phyloP scores from a whole-genome alignment of 2,797 vertebrate species.

The Acipenser oxyrinchus region DNA sequence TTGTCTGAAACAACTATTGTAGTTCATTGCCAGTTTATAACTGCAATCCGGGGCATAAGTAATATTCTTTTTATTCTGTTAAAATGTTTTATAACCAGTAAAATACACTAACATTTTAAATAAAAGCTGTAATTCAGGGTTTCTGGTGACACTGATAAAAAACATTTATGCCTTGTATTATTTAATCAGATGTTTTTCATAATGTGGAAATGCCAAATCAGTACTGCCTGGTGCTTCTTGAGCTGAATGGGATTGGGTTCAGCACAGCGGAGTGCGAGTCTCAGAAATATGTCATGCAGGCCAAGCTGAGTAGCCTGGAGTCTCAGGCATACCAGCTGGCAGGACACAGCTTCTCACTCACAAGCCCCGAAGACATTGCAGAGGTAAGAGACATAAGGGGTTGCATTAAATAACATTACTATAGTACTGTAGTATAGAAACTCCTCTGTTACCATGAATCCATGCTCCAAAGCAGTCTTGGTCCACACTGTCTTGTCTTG shows the following conservation, averaged over 20 bases:
- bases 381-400: slow-evolving; percentile 55
- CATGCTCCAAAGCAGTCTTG: neutral
- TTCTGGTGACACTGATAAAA: too few species aligned
- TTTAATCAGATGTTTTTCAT: slow-evolving; percentile 66
- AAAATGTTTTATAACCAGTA: too few species aligned
- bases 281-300: slow-evolving; percentile 89
- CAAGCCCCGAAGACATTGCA: slow-evolving; percentile 83
- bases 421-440: neutral
- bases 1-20: too few species aligned
- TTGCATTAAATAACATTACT: too few species aligned
- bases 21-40: too few species aligned
- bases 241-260: slow-evolving; percentile 92
- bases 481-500: too few species aligned
- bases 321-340: slow-evolving; percentile 75
- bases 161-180: neutral
- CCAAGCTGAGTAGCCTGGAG: slow-evolving; percentile 79
- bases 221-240: slow-evolving; percentile 82
- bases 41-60: too few species aligned
- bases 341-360: slow-evolving; percentile 88
- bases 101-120: too few species aligned
- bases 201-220: slow-evolving; percentile 87
- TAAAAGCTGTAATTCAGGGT: too few species aligned
- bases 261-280: slow-evolving; percentile 77
- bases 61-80: too few species aligned
- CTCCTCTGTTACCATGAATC: neutral